Evolutionary conservation across 2,888 invertebrate species (phyloP), one percentile per base, ranked within the genome.

Genomic region (Tetragnatha montana): DNA sequence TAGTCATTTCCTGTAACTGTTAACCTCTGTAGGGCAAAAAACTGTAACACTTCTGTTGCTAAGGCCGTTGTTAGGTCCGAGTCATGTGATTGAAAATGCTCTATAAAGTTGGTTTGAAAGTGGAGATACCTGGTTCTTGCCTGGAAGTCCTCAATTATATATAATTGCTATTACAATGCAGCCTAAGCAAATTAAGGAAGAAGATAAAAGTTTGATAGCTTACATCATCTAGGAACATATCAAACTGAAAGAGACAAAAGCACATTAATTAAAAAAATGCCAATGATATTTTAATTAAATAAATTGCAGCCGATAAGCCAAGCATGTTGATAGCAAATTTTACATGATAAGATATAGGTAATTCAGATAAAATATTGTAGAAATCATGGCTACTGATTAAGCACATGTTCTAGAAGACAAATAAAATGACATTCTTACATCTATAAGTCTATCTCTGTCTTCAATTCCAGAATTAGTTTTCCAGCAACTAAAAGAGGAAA

Each of bases 141-240:
- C 35, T 4, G 2, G 35, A 35, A 35, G 35, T 35, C 35, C 35
- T 35, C 35, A 35, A 35, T 35, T 35, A 35, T 35, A 35, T 35
- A 35, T 35, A 35, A 35, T 35, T 2, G 35, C 35, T 35, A 35
- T 35, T 35, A 35, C 35, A 4, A 35, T 35, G 35, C 35, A 35
- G 35, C 21, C 12, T n/a, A 73, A 22, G 12, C 21, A 12, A 73
- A 19, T 73, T 73, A n/a, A 19, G 21, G 7, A 22, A n/a, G 6
- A 78, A 17, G 12, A 10, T 8, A 60, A 8, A 60, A 60, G 17
- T 17, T 60, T 60, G 14, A 60, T 10, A 10, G 81, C 89, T 89
- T 80, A 89, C 89, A 22, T 89, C 85, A 86, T 89, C 89, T 22
- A 89, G n/a, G 51, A 89, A 89, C 89, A 89, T 89, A 81, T 89